Evolutionary conservation across 2,797 vertebrate species (phyloP), one percentile per base, ranked within the genome.

Genomic region (Anas georgica): DNA sequence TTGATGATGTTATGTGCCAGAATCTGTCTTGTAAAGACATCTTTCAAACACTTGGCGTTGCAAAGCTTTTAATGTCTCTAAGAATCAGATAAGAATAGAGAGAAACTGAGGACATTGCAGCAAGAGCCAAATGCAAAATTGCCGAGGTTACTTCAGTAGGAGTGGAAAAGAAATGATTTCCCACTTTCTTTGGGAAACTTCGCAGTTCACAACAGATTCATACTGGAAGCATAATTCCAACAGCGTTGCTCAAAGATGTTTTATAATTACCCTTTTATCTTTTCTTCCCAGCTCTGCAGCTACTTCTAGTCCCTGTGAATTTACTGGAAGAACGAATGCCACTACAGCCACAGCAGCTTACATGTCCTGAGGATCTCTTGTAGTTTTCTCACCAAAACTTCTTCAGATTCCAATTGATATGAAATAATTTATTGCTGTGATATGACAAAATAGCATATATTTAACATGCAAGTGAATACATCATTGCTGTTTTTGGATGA

Each of bases 1-100:
- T 83, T 67, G 37, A 63, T 54, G n/a, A 14, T 10, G 6, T 29
- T 77, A 43, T 14, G 23, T 82, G 26, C 80, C 58, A 69, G 69
- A 94, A 88, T 41, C 29, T 93, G 60, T 60, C 52, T 86, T 92
- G 55, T 73, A 93, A 95, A 81, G 56, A 56, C 20, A 43, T 58
- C 70, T 91, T 88, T 91, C 72, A 92, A 67, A 64, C 64, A 20
- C 23, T 88, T 88, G 77, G 67, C 45, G 33, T 54, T 69, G 58
- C 69, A 75, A 45, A 22, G 4, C 41, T 91, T 94, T 80, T 60
- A 54, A n/a, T 39, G 58, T 62, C 62, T 84, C 58, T 35, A 48
- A 77, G 82, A 83, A 55, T 91, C 68, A 85, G 75, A 21, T 80
- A 72, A 85, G 64, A 91, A 62, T 25, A 83, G 50, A 74, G 87